These are phyloP conservation scores for Campylomormyrus numenius DNA, from an alignment of 2,113 vertebrate species.

Conservation along the genomic window DNA sequence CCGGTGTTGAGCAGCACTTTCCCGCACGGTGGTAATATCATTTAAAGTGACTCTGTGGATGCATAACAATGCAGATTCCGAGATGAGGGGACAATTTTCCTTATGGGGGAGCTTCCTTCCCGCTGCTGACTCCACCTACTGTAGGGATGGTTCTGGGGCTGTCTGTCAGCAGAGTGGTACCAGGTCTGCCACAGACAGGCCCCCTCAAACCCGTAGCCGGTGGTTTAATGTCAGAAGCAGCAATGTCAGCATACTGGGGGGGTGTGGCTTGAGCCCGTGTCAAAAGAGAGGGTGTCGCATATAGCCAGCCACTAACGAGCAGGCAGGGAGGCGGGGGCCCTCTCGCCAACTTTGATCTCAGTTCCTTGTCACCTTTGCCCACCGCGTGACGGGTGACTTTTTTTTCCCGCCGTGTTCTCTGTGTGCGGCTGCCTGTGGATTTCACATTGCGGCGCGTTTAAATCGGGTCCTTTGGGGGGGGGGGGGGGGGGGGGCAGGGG, in stretches of 20 bases:
- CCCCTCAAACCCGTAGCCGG: background rate
- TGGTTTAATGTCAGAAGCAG: background rate
- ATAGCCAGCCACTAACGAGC: conserved; percentile 6
- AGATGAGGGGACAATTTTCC: background rate
- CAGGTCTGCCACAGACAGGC: background rate
- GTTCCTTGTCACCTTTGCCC: background rate
- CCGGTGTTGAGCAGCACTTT: background rate
- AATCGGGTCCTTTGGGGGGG: background rate
- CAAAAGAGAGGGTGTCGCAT: background rate
- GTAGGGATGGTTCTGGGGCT: background rate
- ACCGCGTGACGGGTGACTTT: background rate
- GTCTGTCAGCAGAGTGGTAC: background rate
- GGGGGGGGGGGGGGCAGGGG: too few species aligned
- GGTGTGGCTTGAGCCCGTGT: background rate
- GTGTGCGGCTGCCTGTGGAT: background rate
- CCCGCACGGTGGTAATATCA: background rate
- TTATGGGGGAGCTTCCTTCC: background rate
- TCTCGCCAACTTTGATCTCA: background rate
- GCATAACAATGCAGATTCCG: background rate
- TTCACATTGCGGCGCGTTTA: background rate
- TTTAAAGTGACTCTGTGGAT: background rate
- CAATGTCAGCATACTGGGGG: background rate
- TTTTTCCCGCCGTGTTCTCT: background rate
- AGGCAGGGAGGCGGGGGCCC: background rate
- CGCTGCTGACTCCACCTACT: background rate